Conservation (phyloP, 2,888 invertebrate genomes). For the Cylloceria caligata region DNA sequence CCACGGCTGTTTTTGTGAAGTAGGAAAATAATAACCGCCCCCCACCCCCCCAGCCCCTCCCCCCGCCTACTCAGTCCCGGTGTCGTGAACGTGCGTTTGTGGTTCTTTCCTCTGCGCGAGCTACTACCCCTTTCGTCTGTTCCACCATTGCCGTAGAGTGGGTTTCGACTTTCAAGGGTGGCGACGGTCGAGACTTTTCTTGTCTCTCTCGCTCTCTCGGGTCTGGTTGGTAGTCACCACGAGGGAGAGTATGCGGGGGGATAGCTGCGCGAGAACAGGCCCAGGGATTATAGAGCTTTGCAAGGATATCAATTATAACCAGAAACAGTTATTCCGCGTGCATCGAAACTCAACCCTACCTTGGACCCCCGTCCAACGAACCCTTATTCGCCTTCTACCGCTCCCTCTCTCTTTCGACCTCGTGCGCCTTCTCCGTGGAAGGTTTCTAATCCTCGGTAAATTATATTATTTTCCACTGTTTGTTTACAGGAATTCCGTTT, state of each 20-base stretch:
- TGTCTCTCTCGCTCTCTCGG: conserved; percentile 43
- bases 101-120: conserved; percentile 62
- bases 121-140: conserved; percentile 58
- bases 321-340: conserved; percentile 84
- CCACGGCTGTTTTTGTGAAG: conserved; percentile 63
- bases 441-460: conserved; percentile 84
- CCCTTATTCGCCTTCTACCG: conserved; percentile 64
- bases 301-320: conserved; percentile 85
- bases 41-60: conserved; percentile 52
- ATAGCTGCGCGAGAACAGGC: conserved; percentile 63
- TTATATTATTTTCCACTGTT: conserved; percentile 85
- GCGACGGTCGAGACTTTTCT: conserved; percentile 75
- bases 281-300: conserved; percentile 84
- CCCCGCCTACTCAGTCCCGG: conserved; percentile 32
- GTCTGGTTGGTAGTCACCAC: conserved; percentile 49
- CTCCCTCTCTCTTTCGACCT: conserved; percentile 70
- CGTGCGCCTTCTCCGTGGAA: conserved; percentile 47
- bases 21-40: conserved; percentile 68
- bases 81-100: conserved; percentile 74
- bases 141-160: conserved; percentile 69
- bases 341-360: conserved; percentile 74
- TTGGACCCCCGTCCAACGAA: conserved; percentile 60
- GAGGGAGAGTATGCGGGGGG: conserved; percentile 27
- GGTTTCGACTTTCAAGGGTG: conserved; percentile 81
- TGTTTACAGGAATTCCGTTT: conserved; percentile 81